Percentiles rank a stretch among this genome's conserved stretches.
Conservation (phyloP, 2,797 vertebrate species). For the Phoxinus dragarum region DNA sequence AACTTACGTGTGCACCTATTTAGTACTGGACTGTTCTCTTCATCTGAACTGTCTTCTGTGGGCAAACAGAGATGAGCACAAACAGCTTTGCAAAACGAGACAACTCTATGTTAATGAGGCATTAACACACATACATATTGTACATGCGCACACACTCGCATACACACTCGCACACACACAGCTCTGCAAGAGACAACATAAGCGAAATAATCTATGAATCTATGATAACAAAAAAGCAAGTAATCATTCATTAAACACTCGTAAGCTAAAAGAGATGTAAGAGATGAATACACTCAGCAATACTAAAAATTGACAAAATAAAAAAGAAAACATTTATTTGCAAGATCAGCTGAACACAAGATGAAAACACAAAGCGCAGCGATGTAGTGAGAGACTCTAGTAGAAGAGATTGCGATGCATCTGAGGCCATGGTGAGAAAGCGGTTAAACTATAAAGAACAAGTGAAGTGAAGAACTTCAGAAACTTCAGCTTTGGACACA, state of each 20-base stretch:
- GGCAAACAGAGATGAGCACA: conserved; percentile 78
- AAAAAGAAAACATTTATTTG: conserved; percentile 37
- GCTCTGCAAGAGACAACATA: background rate
- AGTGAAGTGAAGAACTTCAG: background rate
- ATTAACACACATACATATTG: background rate
- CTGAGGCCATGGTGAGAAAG: background rate
- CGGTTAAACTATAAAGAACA: background rate
- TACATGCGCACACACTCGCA: background rate
- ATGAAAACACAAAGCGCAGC: conserved; percentile 20
- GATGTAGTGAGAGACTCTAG: background rate
- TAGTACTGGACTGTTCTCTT: conserved; percentile 77
- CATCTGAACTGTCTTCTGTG: conserved; percentile 82
- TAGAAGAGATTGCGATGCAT: conserved; percentile 1
- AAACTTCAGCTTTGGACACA: background rate
- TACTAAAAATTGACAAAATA: background rate
- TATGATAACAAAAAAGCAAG: conserved; percentile 6
- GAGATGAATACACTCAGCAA: conserved; percentile 7
- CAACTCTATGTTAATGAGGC: conserved; percentile 50
- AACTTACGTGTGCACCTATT: conserved; percentile 84
- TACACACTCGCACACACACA: background rate
- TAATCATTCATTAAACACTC: background rate
- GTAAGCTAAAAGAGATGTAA: background rate
- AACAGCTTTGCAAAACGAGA: conserved; percentile 71
- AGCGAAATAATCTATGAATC: background rate
- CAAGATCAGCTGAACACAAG: conserved; percentile 28